Evolutionary conservation across 53 echinoderm and acorn worm genomes (phyloP), one percentile per base, ranked within the genome.

Genomic region (Patiria pectinifera): DNA sequence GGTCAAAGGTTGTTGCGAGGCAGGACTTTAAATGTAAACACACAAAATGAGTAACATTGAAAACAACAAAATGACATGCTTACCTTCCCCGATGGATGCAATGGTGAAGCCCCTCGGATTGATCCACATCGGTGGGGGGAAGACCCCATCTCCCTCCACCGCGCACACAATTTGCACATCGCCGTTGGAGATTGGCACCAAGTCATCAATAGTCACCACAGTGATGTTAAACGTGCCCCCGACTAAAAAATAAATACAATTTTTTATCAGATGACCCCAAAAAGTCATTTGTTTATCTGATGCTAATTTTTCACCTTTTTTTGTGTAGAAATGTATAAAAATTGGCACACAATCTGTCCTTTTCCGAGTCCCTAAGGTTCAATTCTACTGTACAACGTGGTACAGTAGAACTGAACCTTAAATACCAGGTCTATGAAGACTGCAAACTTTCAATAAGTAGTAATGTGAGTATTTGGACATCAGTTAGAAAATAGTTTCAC

Each of bases 151-250:
- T 22, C 92, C 92, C 79, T 85, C 78, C 8, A 92, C 92, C 3
- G 83, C 85, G 77, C 92, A 92, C 21, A 92, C 66, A 35, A 92
- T 92, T 62, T 63, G 85, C 22, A 92, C 79, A 78, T 92, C 70
- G 26, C 10, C 15, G n/a, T 66, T 49, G 1, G 44, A 25, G 6
- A 48, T 35, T 45, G 85, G 85, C 58, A 78, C 86, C 24, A 59
- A 9, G 25, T 92, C 92, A 62, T 85, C 79, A 1, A 71, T 78
- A 61, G 92, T 78, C 45, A 85, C 85, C 86, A 92, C 92, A 3
- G 92, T 92, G 66, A 92, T 79, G 78, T 92, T 92, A 24, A 78
- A 92, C 2, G 49, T 92, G 70, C 71, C 78, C 59, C 92, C 92
- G 43, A 85, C 92, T 92, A 58, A 4, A 3, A 15, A 66, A 35